Percentiles rank a stretch among this genome's conserved stretches.
phyloP scores from a whole-genome alignment of 2,113 vertebrate species.

The Ptilonorhynchus violaceus region DNA sequence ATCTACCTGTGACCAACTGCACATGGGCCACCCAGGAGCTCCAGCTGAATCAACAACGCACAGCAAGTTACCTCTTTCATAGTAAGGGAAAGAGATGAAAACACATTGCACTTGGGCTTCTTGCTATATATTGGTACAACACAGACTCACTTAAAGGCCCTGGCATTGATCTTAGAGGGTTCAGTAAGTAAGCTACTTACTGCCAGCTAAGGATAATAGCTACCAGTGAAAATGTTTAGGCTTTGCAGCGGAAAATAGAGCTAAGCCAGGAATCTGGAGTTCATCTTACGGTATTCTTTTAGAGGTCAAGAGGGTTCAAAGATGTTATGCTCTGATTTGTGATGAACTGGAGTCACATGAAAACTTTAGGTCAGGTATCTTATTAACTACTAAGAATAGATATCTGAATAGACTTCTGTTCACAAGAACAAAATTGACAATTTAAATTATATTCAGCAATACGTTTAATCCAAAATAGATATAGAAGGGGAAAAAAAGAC shows the following conservation, averaged over 20 bases:
- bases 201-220: neutral
- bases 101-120: neutral
- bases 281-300: neutral
- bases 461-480: neutral
- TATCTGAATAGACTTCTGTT: neutral
- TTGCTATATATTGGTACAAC: neutral
- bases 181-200: neutral
- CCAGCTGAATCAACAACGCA: constrained; percentile 40
- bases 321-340: neutral
- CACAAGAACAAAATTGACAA: neutral
- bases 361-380: neutral
- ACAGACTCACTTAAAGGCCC: neutral
- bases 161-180: neutral
- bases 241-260: neutral
- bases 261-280: neutral
- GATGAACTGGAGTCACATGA: neutral
- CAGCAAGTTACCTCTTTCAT: neutral
- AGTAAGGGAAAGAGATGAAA: neutral
- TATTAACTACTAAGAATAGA: neutral
- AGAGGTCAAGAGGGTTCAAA: neutral
- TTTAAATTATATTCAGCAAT: neutral
- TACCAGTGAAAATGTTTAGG: neutral
- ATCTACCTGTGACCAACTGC: constrained; percentile 31
- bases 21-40: constrained; percentile 48
- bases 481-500: neutral